Conservation (phyloP, 1,140 invertebrate genomes). For the Bombus sylvicola region DNA sequence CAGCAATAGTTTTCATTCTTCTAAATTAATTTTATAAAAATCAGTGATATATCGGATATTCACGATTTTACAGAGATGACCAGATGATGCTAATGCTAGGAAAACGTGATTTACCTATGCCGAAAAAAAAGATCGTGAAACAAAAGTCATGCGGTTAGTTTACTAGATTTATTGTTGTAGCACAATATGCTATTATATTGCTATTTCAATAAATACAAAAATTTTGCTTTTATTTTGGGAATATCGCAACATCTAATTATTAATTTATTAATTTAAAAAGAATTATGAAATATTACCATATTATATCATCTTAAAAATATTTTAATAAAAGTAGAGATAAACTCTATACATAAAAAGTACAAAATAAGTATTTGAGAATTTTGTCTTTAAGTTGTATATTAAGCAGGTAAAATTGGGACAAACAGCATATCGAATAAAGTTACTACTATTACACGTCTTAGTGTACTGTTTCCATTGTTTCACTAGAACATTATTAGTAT, state of each 20-base stretch:
- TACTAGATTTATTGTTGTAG: background rate
- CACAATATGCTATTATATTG: background rate
- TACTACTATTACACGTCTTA: background rate
- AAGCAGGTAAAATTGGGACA: background rate
- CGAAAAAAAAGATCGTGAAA: no score
- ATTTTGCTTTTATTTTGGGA: background rate
- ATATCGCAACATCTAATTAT: no score
- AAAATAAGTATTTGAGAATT: background rate
- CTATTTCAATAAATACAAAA: background rate
- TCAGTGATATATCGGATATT: no score
- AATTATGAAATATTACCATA: no score
- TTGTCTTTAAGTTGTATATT: background rate
- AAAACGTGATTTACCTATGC: no score
- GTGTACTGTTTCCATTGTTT: background rate
- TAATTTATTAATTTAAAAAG: no score
- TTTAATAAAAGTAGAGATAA: background rate
- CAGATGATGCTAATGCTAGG: no score
- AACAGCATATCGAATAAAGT: background rate
- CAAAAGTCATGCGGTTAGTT: background rate
- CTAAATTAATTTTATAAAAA: no score
- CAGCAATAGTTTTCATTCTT: no score
- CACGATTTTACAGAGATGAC: no score
- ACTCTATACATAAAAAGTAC: no score
- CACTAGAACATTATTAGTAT: background rate
- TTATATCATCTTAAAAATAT: background rate